These are phyloP conservation scores for Erethizon dorsatum DNA, from an alignment of 2,797 vertebrate genomes.

Conservation along the genomic window DNA sequence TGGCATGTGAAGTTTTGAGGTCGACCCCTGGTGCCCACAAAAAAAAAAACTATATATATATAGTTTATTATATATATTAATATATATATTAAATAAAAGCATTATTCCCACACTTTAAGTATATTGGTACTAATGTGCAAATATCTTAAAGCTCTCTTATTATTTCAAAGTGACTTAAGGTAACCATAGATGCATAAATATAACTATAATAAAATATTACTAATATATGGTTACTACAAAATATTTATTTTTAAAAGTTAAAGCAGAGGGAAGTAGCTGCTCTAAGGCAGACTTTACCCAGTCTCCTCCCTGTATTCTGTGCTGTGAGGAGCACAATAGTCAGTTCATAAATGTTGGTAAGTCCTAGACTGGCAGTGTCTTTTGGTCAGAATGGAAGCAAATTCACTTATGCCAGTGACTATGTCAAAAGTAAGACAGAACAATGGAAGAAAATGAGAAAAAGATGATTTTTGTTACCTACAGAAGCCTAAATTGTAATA, in stretches of 20 bases:
- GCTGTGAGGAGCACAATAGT: neutral
- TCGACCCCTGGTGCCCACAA: too few species aligned
- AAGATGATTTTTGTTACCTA: neutral
- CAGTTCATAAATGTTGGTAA: neutral
- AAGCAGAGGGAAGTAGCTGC: neutral
- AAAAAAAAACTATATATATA: too few species aligned
- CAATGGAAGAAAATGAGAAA: neutral
- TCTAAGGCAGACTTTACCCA: neutral
- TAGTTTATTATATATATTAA: too few species aligned
- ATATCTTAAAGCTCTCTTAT: neutral
- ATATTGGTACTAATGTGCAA: neutral
- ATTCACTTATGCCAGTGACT: neutral
- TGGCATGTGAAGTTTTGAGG: too few species aligned
- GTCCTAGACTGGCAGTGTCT: neutral
- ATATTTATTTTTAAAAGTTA: neutral
- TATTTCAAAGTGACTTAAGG: neutral
- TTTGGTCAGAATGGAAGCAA: neutral
- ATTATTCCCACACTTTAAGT: neutral
- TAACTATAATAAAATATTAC: neutral
- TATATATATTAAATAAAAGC: neutral
- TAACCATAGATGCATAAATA: neutral
- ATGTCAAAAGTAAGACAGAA: neutral
- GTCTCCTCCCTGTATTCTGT: neutral
- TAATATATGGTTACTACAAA: neutral
- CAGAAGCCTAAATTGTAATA: neutral